Percentiles rank a stretch among this genome's conserved stretches.
Evolutionary conservation across 2,113 vertebrate genomes (phyloP).

Genomic region (Gobio gobio): DNA sequence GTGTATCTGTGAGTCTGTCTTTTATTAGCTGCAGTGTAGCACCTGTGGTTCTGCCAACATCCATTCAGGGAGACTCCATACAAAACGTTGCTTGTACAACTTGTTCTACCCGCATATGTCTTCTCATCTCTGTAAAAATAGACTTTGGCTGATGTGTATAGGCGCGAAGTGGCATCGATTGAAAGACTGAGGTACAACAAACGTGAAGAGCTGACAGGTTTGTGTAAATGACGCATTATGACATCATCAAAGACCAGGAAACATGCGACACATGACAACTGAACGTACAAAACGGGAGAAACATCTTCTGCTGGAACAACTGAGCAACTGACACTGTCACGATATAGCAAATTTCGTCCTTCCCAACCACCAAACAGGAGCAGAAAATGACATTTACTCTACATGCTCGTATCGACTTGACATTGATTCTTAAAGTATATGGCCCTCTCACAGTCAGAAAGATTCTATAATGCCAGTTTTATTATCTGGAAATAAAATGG

Average conservation of each 20-base stretch:
- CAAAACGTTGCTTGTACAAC: not conserved
- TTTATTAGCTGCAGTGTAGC: conserved; percentile 30
- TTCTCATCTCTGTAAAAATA: conserved; percentile 40
- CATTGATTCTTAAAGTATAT: not conserved
- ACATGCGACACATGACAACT: not conserved
- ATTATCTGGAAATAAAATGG: conserved; percentile 47
- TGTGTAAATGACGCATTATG: not conserved
- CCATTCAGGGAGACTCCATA: conserved; percentile 8
- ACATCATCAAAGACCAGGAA: conserved; percentile 25
- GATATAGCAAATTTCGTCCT: not conserved
- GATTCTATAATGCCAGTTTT: conserved; percentile 40
- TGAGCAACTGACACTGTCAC: not conserved
- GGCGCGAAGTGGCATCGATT: too few relatives aligned
- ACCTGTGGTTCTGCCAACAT: conserved; percentile 7
- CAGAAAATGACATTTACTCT: not conserved
- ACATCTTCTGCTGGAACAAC: not conserved
- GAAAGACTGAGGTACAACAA: not conserved
- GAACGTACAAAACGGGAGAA: not conserved
- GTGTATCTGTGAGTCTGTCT: conserved; percentile 7
- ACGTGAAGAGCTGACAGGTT: not conserved
- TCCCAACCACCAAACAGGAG: not conserved
- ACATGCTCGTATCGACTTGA: conserved; percentile 18
- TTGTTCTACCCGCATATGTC: not conserved
- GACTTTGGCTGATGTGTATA: not conserved
- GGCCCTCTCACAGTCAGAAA: not conserved